Evolutionary conservation across 1,140 invertebrate species (phyloP), one percentile per base, ranked within the genome.

Genomic region (Camponotus vicinus): DNA sequence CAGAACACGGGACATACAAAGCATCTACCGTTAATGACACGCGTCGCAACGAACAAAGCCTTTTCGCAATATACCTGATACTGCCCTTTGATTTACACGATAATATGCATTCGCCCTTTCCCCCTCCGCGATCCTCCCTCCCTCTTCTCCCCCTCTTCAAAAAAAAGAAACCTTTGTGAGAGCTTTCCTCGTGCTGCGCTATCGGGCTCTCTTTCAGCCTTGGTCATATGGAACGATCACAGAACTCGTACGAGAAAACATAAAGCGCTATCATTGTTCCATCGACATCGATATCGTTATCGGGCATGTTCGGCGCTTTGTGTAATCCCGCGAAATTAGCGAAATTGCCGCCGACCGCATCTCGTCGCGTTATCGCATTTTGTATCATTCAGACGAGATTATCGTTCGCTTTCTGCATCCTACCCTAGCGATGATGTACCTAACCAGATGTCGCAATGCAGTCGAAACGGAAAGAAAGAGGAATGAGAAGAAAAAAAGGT

Each of bases 241-340:
- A 70, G 5, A 52, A 57, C 6, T 69, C 45, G 21, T 11, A 37
- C 21, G 64, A 70, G 45, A 13, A 18, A 79, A 27, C 34, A 18
- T 34, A 34, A 55, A 55, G 34, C 49, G 9, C 42, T 79, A 79
- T 79, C 64, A 18, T 40, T 40, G 21, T 80, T 42, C 49, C 78
- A 42, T 71, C 78, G 78, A 80, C 49, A 80, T 57, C 34, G 78
- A 57, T 66, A 79, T 80, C 37, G 49, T 57, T 70, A 57, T 57
- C 78, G 34, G n/a, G 76, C 64, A 27, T 27, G 52, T 45, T 40
- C 49, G 64, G 73, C 63, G 71, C 57, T 88, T 87, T 70, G 77
- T 83, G 77, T 86, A 87, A 86, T 87, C 73, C 87, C 52, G 66
- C 42, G 55, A 88, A 88, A 88, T 88, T 88, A 87, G 85, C 59